phyloP scores from a whole-genome alignment of 2,888 invertebrate genomes.

The Thera obeliscata region DNA sequence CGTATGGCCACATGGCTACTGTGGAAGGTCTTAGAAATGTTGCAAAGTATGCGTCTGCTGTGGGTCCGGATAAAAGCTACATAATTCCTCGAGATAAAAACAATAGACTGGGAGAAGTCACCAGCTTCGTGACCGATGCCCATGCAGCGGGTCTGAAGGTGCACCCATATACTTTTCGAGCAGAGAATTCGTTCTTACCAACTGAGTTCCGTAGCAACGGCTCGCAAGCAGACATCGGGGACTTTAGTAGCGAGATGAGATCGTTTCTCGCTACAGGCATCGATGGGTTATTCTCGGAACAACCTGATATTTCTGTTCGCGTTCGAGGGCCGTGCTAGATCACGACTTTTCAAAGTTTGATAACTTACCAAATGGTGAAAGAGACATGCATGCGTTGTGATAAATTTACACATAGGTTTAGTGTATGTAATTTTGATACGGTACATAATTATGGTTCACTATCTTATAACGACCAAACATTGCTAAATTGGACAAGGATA shows the following conservation, averaged over 20 bases:
- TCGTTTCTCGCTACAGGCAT: conserved; percentile 68
- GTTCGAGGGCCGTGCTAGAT: conserved; percentile 43
- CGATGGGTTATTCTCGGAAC: conserved; percentile 73
- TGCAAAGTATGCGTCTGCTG: conserved; percentile 71
- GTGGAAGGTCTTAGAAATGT: conserved; percentile 65
- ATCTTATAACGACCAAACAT: too few species aligned
- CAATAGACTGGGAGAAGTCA: conserved; percentile 58
- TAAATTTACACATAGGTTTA: too few species aligned
- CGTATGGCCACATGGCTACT: conserved; percentile 69
- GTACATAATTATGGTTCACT: too few species aligned
- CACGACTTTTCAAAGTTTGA: neutral
- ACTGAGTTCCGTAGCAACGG: conserved; percentile 29
- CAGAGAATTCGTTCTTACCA: conserved; percentile 34
- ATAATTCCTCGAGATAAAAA: conserved; percentile 67
- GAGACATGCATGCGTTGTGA: too few species aligned
- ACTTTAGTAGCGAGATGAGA: conserved; percentile 64
- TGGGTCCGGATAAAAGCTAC: conserved; percentile 71
- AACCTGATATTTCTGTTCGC: conserved; percentile 65
- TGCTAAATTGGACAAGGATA: too few species aligned
- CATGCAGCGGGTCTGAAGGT: conserved; percentile 69
- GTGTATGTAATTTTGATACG: too few species aligned
- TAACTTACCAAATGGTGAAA: neutral
- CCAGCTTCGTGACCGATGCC: conserved; percentile 67
- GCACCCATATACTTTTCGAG: conserved; percentile 71
- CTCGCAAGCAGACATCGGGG: conserved; percentile 53